phyloP scores from a whole-genome alignment of 2,797 vertebrate genomes.

The Denticeps clupeoides region DNA sequence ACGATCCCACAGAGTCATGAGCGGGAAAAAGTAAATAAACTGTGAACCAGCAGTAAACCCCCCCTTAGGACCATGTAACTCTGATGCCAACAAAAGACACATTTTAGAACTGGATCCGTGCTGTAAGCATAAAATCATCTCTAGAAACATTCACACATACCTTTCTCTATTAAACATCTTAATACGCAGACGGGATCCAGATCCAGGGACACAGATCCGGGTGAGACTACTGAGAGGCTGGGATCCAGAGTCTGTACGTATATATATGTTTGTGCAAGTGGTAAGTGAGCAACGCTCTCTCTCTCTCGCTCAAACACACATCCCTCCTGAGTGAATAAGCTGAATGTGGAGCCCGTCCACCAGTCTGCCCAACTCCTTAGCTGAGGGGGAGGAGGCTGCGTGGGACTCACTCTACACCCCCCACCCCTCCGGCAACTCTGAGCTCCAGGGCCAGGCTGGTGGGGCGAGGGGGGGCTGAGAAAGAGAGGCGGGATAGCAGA shows the following conservation, averaged over 20 bases:
- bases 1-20: no score
- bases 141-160: constrained; percentile 14
- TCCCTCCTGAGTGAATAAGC: constrained; percentile 15
- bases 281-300: no score
- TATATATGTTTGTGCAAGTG: no score
- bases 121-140: no score
- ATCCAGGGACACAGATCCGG: no score
- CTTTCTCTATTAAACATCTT: constrained; percentile 10
- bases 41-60: no score
- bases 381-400: constrained; percentile 9
- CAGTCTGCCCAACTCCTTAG: constrained; percentile 5
- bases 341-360: constrained; percentile 1
- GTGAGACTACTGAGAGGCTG: no score
- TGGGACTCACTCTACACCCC: not conserved
- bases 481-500: not conserved
- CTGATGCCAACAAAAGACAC: no score
- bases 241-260: not conserved
- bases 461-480: not conserved
- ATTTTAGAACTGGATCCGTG: no score
- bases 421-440: constrained; percentile 21
- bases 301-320: constrained; percentile 21
- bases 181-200: no score
- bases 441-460: constrained; percentile 9
- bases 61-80: no score
- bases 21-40: no score